Base-by-base conservation (phyloP, 2,888 invertebrate species). In the Choristoneura rosaceana region DNA sequence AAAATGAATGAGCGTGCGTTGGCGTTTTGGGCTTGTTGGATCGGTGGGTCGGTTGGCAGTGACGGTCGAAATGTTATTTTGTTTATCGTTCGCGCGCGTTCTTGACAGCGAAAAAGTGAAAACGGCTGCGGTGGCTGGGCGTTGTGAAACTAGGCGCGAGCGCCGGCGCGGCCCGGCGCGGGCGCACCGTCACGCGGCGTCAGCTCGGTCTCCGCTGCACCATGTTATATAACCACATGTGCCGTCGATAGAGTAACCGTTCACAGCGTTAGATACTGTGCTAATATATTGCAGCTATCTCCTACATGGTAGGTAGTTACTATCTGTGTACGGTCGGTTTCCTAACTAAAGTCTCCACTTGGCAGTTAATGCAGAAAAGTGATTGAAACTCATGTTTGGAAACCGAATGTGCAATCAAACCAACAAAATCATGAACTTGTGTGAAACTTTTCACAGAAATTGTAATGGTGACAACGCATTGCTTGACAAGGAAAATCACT, bases 21-120 rank as follows among this genome's bases (percentile, higher is more conserved):
- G 81, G 82, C 75, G 58, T 80, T 88, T 89, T 76, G 73, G 85
- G 77, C 83, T 74, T 82, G 76, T 86, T 71, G 77, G 76, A 61
- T 79, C 79, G 75, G 77, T 78, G 75, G 76, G 75, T 78, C 74
- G 78, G 81, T 87, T 88, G 87, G 88, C 87, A 89, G 89, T 90
- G 91, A 89, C 90, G 92, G 92, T 90, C 91, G 87, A 92, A 93
- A 92, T 91, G 91, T 90, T 92, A 90, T 92, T 93, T 93, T 93
- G 92, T 93, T 93, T 93, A 92, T 93, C 93, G 91, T 88, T 90
- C 84, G 88, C 86, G 86, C 84, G 91, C 93, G 93, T 91, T 93
- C 94, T 93, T 94, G 93, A 93, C 94, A 93, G 93, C 92, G 92
- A 94, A 94, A 93, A 94, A 94, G 94, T 94, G 94, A 94, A 94